phyloP scores from a whole-genome alignment of 2,888 invertebrate genomes.

The Melieria omissa region DNA sequence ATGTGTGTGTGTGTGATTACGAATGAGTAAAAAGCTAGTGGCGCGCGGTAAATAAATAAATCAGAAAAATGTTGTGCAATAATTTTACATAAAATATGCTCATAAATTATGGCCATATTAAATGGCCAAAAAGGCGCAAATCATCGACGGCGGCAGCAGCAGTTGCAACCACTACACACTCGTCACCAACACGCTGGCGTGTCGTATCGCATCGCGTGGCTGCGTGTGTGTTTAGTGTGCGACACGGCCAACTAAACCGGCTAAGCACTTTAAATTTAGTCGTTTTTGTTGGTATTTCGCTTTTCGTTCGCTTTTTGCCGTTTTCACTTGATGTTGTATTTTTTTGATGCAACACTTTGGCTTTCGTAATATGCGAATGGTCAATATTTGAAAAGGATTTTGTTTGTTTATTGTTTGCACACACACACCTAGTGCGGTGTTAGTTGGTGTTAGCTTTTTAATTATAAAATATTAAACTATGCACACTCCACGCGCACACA shows the following conservation, averaged over 20 bases:
- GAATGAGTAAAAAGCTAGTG: constrained; percentile 12
- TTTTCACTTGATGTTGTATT: not conserved
- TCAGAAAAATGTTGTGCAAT: not conserved
- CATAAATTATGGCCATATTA: constrained; percentile 59
- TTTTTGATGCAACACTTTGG: constrained; percentile 29
- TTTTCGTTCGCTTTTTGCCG: not conserved
- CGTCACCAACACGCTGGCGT: not conserved
- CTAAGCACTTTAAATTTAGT: constrained; percentile 1
- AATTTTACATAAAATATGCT: constrained; percentile 38
- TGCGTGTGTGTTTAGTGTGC: too few relatives aligned
- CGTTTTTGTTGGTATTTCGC: constrained; percentile 4
- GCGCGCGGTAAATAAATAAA: constrained; percentile 36
- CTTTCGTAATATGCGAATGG: constrained; percentile 55
- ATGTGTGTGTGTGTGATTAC: constrained; percentile 2
- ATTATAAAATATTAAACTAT: constrained; percentile 65
- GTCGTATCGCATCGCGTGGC: too few relatives aligned
- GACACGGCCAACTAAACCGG: too few relatives aligned
- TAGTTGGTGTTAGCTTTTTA: constrained; percentile 65
- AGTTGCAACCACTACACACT: not conserved
- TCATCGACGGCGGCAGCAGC: constrained; percentile 7
- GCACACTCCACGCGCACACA: constrained; percentile 6
- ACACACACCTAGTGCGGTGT: constrained; percentile 55
- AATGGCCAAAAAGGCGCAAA: constrained; percentile 52
- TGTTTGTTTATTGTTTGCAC: constrained; percentile 64
- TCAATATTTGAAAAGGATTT: constrained; percentile 64